phyloP scores from a whole-genome alignment of 1,140 invertebrate species.

The Zaprionus ornatus region DNA sequence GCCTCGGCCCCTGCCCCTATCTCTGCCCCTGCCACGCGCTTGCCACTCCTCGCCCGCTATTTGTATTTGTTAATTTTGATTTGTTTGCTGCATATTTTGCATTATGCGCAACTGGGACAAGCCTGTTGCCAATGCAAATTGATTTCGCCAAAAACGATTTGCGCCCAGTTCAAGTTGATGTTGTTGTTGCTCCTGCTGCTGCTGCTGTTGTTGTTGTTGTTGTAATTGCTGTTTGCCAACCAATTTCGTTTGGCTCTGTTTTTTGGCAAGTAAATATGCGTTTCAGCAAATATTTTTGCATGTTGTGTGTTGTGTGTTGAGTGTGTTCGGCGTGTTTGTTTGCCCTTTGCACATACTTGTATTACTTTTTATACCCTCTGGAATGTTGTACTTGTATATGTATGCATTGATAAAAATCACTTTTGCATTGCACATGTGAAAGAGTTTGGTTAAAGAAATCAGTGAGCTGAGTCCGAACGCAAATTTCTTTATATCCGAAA shows the following conservation, averaged over 20 bases:
- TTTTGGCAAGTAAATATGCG: constrained; percentile 73
- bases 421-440: background rate
- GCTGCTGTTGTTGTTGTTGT: constrained; percentile 46
- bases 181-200: constrained; percentile 12
- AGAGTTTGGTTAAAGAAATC: background rate
- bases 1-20: too few relatives aligned
- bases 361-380: constrained; percentile 25
- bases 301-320: constrained; percentile 50
- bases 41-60: constrained; percentile 1
- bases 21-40: background rate
- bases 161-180: background rate
- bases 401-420: background rate
- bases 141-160: constrained; percentile 67
- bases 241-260: constrained; percentile 66
- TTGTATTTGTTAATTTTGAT: constrained; percentile 76
- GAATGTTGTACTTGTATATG: too few relatives aligned
- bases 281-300: constrained; percentile 76
- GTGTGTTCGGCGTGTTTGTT: constrained; percentile 40
- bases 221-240: constrained; percentile 64
- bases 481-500: background rate
- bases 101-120: constrained; percentile 30
- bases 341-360: constrained; percentile 18
- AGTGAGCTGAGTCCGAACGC: background rate
- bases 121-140: constrained; percentile 53
- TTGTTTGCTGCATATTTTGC: constrained; percentile 65